Percentiles rank a stretch among this genome's conserved stretches.
Evolutionary conservation across 2,797 vertebrate species (phyloP).

Genomic region (Sebastes jordani): DNA sequence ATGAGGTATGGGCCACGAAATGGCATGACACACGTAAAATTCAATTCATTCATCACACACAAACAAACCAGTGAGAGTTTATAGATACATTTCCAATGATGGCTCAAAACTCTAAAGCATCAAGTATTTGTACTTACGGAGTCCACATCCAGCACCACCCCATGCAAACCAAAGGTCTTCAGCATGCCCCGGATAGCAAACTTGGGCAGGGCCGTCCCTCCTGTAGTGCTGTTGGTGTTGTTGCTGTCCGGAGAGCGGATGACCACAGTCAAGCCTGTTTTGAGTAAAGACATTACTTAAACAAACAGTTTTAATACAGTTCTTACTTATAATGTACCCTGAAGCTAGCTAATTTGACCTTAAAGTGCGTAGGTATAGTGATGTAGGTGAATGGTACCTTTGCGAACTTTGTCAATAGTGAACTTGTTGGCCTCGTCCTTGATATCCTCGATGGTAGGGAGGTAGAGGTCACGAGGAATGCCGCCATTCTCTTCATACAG

Average conservation of each 20-base stretch:
- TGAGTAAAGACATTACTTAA: background rate
- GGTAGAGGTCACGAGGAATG: slow-evolving; percentile 97
- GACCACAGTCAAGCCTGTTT: slow-evolving; percentile 92
- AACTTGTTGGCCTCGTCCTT: slow-evolving; percentile 99
- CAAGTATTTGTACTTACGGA: slow-evolving; percentile 83
- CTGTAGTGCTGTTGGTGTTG: slow-evolving; percentile 89
- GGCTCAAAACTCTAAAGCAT: background rate
- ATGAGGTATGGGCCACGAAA: background rate
- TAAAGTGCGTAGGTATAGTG: background rate
- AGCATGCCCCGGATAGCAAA: slow-evolving; percentile 98
- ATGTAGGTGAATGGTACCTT: slow-evolving; percentile 83
- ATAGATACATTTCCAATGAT: background rate
- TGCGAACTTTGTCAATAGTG: slow-evolving; percentile 98
- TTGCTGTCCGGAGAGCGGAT: slow-evolving; percentile 96
- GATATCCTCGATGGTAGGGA: slow-evolving; percentile 98
- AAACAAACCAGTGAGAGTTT: slow-evolving; percentile 2
- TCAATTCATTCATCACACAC: background rate
- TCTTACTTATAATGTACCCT: background rate
- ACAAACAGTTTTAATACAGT: background rate
- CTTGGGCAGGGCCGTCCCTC: slow-evolving; percentile 94
- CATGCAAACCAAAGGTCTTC: slow-evolving; percentile 96
- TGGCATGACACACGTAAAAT: background rate
- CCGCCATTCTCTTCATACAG: slow-evolving; percentile 98
- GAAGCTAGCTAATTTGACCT: background rate
- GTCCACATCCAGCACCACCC: slow-evolving; percentile 96